Percentiles rank a stretch among this genome's conserved stretches.
Conservation (phyloP, 1,140 invertebrate genomes). For the Drosophila obscura region DNA sequence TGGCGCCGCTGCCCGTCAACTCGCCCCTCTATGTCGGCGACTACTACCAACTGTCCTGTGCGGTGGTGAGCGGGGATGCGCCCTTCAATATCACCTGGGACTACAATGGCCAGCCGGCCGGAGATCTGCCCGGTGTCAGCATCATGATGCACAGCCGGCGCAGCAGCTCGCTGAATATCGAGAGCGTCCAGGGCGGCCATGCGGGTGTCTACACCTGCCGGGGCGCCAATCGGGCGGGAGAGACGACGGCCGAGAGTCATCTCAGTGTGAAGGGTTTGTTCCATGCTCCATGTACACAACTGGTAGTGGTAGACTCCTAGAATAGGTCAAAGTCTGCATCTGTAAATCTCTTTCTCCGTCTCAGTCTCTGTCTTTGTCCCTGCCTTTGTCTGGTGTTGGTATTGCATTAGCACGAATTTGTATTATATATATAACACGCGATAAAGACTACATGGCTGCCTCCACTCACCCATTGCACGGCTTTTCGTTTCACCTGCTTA, state of each 20-base stretch:
- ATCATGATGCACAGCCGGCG: constrained; percentile 83
- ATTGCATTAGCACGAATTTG: constrained; percentile 48
- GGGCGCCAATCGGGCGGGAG: constrained; percentile 91
- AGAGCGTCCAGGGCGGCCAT: constrained; percentile 88
- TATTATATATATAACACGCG: constrained; percentile 35
- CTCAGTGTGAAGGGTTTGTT: constrained; percentile 86
- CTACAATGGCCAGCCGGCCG: constrained; percentile 87
- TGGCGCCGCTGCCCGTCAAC: constrained; percentile 87
- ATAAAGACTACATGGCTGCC: background rate
- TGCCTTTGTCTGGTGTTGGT: constrained; percentile 62
- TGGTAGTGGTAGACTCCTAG: constrained; percentile 39
- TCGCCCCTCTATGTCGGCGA: constrained; percentile 91
- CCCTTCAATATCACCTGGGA: constrained; percentile 91
- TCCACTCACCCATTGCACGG: constrained; percentile 39
- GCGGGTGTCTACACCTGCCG: constrained; percentile 89
- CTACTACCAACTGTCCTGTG: constrained; percentile 90
- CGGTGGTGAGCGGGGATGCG: constrained; percentile 91
- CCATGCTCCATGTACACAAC: background rate
- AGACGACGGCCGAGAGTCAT: constrained; percentile 85
- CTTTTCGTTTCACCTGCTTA: constrained; percentile 59
- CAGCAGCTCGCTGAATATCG: constrained; percentile 90
- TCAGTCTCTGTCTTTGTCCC: constrained; percentile 9
- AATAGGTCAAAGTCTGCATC: constrained; percentile 31
- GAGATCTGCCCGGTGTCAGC: constrained; percentile 69
- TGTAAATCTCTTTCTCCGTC: constrained; percentile 18